phyloP scores from a whole-genome alignment of 2,797 vertebrate genomes.

The Petrocephalus sullivani region DNA sequence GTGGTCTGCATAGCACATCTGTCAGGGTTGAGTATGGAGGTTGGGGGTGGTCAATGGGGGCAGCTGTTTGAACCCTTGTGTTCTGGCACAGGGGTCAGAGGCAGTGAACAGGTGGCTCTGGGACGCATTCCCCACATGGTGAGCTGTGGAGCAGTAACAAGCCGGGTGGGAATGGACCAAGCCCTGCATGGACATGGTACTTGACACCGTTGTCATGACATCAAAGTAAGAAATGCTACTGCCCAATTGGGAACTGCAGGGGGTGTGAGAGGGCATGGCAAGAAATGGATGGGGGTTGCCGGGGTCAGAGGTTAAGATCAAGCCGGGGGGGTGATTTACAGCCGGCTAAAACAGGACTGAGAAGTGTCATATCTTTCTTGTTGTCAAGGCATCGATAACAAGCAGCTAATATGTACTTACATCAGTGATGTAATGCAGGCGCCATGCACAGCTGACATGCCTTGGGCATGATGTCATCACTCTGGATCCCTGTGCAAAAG shows the following conservation, averaged over 20 bases:
- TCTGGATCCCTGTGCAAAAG: conserved; percentile 13
- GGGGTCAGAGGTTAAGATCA: neutral
- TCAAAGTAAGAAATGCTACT: conserved; percentile 9
- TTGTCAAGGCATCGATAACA: conserved; percentile 43
- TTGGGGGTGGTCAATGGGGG: neutral
- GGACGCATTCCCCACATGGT: neutral
- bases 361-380: conserved; percentile 17
- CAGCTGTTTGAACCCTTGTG: neutral
- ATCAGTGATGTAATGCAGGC: conserved; percentile 31
- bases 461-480: conserved; percentile 25
- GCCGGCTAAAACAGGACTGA: neutral
- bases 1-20: neutral
- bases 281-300: neutral
- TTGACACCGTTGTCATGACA: conserved; percentile 15
- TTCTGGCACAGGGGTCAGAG: neutral
- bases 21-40: neutral
- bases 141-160: neutral
- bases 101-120: neutral
- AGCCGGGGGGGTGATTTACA: neutral
- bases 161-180: neutral
- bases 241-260: neutral
- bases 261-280: conserved; percentile 4
- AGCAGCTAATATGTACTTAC: conserved; percentile 46
- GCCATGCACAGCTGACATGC: conserved; percentile 30
- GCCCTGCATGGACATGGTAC: conserved; percentile 9